Evolutionary conservation across 2,797 vertebrate genomes (phyloP).

Genomic region (Hybognathus amarus): DNA sequence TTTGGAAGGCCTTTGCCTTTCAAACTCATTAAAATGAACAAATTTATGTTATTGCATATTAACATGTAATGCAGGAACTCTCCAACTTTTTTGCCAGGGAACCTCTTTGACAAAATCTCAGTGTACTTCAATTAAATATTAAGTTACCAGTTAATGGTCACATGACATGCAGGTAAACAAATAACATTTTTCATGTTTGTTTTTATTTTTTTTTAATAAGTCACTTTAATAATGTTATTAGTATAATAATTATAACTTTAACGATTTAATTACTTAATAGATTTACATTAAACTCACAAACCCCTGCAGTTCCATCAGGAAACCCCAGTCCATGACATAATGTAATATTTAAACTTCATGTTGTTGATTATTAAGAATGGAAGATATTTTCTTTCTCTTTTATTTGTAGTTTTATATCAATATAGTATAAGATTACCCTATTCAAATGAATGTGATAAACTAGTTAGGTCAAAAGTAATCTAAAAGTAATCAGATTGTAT

Average conservation of each 20-base stretch:
- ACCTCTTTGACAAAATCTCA: too few species aligned
- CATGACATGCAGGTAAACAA: neutral
- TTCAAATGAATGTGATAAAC: neutral
- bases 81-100: too few species aligned
- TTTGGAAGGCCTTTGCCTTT: neutral
- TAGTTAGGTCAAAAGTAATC: neutral
- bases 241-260: neutral
- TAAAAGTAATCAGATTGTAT: neutral
- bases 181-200: too few species aligned
- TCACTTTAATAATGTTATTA: too few species aligned
- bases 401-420: neutral
- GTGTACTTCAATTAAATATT: neutral
- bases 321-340: neutral
- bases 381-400: neutral
- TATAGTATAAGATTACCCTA: neutral
- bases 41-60: neutral
- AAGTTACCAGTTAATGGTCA: neutral
- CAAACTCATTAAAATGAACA: neutral
- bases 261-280: neutral
- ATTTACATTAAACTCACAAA: neutral
- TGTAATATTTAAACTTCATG: neutral
- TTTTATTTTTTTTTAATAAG: too few species aligned
- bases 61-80: neutral
- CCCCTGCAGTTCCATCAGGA: neutral
- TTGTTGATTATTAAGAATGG: neutral